Evolutionary conservation across 1,140 invertebrate genomes (phyloP).

Genomic region (Lerema accius): DNA sequence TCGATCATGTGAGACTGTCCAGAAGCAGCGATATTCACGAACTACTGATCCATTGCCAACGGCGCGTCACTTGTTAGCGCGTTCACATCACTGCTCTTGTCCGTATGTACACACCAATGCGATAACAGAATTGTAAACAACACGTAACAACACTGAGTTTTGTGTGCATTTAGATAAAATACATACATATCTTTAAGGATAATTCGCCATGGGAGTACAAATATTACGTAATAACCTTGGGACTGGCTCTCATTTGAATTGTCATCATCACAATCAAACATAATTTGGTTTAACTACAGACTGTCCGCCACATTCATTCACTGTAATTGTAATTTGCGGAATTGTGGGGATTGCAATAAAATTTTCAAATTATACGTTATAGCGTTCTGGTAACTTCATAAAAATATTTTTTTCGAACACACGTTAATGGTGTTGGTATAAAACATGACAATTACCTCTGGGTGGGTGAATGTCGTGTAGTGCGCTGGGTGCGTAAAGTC

Average conservation of each 20-base stretch:
- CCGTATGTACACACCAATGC: conserved; percentile 46
- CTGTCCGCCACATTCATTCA: too few species aligned
- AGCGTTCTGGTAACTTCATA: too few species aligned
- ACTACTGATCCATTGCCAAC: conserved; percentile 64
- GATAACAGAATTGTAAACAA: conserved; percentile 50
- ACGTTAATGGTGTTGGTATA: too few species aligned
- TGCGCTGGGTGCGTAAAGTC: conserved; percentile 47
- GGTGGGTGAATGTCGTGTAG: conserved; percentile 57
- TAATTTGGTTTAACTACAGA: too few species aligned
- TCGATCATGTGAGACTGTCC: conserved; percentile 64
- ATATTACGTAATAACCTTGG: conserved; percentile 10
- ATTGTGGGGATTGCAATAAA: too few species aligned
- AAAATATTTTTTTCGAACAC: too few species aligned
- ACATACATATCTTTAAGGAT: conserved; percentile 37
- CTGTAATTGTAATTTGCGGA: too few species aligned
- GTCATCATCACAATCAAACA: background rate
- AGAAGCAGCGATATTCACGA: conserved; percentile 48
- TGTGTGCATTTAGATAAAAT: conserved; percentile 56
- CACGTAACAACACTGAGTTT: conserved; percentile 49
- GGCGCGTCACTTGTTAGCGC: conserved; percentile 64
- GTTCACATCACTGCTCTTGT: conserved; percentile 49
- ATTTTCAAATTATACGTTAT: too few species aligned
- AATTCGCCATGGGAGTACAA: conserved; percentile 36
- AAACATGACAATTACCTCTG: conserved; percentile 37
- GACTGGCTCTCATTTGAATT: background rate